These are phyloP conservation scores for Setipinna tenuifilis DNA, from an alignment of 2,797 vertebrate species.

Conservation along the genomic window DNA sequence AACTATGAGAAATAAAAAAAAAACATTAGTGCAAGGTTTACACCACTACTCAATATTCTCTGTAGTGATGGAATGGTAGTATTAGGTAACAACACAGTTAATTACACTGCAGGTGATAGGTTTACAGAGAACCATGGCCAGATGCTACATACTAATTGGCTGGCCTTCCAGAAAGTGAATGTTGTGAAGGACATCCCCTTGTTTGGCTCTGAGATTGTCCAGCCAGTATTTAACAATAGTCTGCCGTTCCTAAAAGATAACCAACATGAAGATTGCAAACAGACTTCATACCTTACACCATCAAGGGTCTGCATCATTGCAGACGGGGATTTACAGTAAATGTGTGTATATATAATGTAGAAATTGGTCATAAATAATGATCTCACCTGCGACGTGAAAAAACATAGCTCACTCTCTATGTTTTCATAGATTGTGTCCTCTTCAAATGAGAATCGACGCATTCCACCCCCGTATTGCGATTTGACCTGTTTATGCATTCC, in stretches of 20 bases:
- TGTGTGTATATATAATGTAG: too few species aligned
- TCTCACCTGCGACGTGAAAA: slow-evolving; percentile 92
- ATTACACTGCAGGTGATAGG: neutral
- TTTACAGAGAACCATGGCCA: neutral
- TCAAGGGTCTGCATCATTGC: neutral
- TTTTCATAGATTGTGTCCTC: slow-evolving; percentile 95
- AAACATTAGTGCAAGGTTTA: neutral
- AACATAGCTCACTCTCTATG: slow-evolving; percentile 88
- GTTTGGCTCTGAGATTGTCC: slow-evolving; percentile 90
- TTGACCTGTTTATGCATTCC: slow-evolving; percentile 89
- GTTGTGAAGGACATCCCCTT: slow-evolving; percentile 90
- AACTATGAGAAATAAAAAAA: slow-evolving; percentile 67
- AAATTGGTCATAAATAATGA: neutral
- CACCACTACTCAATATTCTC: neutral
- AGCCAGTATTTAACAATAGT: slow-evolving; percentile 93
- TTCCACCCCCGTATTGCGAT: slow-evolving; percentile 87
- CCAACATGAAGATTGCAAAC: neutral
- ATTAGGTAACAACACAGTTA: neutral
- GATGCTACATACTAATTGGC: slow-evolving; percentile 85
- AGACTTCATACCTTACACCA: neutral
- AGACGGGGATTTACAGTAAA: neutral
- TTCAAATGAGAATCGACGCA: slow-evolving; percentile 86
- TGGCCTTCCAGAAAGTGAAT: slow-evolving; percentile 93
- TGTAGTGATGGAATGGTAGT: neutral
- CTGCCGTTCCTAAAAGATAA: slow-evolving; percentile 83